Conservation (phyloP, 2,113 vertebrate species). For the Climacteris rufus region DNA sequence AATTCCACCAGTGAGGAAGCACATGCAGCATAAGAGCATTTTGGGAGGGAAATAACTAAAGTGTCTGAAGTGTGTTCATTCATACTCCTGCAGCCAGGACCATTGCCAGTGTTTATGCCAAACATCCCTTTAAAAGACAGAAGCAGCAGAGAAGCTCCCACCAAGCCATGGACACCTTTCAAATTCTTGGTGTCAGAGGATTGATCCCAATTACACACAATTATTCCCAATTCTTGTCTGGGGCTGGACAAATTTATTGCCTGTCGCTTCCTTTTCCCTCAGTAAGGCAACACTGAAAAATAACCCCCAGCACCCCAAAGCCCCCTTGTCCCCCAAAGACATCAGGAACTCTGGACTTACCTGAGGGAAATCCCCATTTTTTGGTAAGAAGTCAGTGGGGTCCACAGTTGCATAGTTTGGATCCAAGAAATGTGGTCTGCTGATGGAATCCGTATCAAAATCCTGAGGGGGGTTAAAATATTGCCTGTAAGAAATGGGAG, state of each 20-base stretch:
- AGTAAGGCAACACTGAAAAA: not conserved
- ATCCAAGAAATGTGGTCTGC: conserved; percentile 43
- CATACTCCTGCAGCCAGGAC: not conserved
- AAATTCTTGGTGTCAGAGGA: not conserved
- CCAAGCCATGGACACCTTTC: not conserved
- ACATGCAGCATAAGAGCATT: not conserved
- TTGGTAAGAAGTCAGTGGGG: conserved; percentile 59
- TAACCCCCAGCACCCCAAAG: not conserved
- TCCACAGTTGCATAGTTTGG: conserved; percentile 57
- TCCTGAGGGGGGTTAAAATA: conserved; percentile 50
- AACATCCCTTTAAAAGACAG: not conserved
- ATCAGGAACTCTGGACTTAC: conserved; percentile 26
- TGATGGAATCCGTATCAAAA: conserved; percentile 45
- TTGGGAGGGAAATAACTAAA: not conserved
- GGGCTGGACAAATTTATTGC: not conserved
- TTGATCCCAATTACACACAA: not conserved
- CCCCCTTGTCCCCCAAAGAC: not conserved
- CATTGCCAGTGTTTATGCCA: not conserved
- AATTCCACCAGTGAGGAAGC: not conserved
- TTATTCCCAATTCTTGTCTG: not conserved
- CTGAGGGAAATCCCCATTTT: conserved; percentile 72
- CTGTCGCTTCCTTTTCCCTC: not conserved
- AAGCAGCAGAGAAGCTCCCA: not conserved
- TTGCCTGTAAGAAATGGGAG: conserved; percentile 54
- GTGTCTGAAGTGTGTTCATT: not conserved